phyloP scores from a whole-genome alignment of 2,113 vertebrate genomes.

The Cavia porcellus region DNA sequence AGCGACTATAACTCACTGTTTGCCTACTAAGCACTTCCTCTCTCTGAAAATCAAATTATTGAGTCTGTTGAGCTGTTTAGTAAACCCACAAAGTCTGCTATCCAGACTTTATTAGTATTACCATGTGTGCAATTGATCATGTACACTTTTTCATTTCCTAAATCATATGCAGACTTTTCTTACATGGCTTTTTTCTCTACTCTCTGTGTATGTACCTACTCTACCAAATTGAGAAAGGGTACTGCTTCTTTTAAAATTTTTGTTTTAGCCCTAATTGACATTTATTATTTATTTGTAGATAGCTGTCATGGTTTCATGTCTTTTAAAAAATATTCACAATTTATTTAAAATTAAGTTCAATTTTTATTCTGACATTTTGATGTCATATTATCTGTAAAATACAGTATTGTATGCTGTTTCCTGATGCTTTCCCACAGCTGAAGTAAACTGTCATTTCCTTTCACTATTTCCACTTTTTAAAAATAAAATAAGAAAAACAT shows the following conservation, averaged over 20 bases:
- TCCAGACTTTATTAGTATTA: neutral
- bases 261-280: neutral
- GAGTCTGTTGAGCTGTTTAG: neutral
- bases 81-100: neutral
- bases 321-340: neutral
- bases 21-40: neutral
- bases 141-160: neutral
- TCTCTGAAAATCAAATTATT: neutral
- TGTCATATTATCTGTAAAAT: neutral
- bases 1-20: neutral
- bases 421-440: neutral
- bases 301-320: neutral
- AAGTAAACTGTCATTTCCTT: neutral
- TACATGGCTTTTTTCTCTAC: neutral
- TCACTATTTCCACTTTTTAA: neutral
- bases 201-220: neutral
- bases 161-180: neutral
- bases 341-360: constrained; percentile 56
- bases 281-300: neutral
- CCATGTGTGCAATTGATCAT: neutral
- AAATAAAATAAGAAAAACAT: constrained; percentile 40
- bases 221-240: neutral
- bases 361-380: constrained; percentile 15
- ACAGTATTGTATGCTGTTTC: neutral
- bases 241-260: neutral